Conservation (phyloP, 2,797 vertebrate genomes). For the Lycodopsis pacificus region DNA sequence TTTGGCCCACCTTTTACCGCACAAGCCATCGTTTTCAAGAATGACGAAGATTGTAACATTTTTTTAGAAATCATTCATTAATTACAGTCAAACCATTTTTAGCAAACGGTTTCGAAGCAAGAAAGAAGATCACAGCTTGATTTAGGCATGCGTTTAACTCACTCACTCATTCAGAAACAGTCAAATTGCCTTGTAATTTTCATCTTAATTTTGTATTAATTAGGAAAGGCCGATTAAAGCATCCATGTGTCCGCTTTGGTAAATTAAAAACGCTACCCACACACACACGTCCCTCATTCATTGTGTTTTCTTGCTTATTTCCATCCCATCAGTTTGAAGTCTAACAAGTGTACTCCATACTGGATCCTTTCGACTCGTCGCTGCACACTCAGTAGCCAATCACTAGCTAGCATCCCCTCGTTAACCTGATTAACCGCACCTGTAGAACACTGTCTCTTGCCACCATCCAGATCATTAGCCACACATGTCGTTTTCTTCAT, state of each 20-base stretch:
- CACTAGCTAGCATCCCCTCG: neutral
- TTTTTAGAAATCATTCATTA: constrained; percentile 17
- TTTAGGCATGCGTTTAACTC: neutral
- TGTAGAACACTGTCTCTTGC: neutral
- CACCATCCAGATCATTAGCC: neutral
- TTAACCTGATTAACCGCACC: constrained; percentile 9
- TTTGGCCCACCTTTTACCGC: neutral
- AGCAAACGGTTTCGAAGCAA: neutral
- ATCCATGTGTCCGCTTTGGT: neutral
- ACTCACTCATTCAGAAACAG: neutral
- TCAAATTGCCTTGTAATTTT: neutral
- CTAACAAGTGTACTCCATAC: neutral
- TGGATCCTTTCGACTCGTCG: neutral
- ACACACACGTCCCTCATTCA: neutral
- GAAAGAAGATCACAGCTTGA: neutral
- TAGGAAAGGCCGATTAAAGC: neutral
- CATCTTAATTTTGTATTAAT: neutral
- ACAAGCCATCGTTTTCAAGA: constrained; percentile 21
- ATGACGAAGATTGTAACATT: neutral
- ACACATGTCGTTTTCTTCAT: neutral
- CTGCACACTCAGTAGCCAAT: neutral
- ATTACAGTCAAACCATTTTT: neutral
- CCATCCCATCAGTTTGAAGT: neutral
- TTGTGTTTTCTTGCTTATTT: neutral
- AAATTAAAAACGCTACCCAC: neutral